Evolutionary conservation across 2,113 vertebrate genomes (phyloP).

Genomic region (Paradisaea rubra): DNA sequence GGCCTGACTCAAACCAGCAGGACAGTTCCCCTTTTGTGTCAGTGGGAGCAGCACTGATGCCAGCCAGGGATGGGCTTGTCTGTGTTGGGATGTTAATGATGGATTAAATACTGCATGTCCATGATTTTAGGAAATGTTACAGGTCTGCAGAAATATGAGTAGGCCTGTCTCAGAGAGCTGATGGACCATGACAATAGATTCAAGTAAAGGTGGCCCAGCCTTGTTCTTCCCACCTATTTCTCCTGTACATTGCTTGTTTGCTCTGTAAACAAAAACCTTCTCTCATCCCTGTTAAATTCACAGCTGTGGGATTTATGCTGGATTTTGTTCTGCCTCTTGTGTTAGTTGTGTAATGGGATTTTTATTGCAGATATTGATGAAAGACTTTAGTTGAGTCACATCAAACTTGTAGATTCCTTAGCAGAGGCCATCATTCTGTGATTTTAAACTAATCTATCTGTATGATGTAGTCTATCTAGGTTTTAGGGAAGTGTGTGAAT

Average conservation of each 20-base stretch:
- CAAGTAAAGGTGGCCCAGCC: background rate
- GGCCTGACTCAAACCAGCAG: background rate
- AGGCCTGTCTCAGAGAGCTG: background rate
- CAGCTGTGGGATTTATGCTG: background rate
- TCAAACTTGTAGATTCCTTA: background rate
- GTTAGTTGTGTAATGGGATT: background rate
- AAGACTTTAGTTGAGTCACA: background rate
- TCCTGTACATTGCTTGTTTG: background rate
- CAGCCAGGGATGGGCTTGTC: background rate
- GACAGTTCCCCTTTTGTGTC: background rate
- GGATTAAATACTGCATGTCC: background rate
- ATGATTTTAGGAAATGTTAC: background rate
- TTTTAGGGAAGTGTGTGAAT: accelerated
- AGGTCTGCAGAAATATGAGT: background rate
- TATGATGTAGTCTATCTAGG: background rate
- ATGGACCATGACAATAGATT: background rate
- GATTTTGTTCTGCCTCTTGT: background rate
- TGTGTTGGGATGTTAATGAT: background rate
- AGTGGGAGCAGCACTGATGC: background rate
- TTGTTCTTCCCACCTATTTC: background rate
- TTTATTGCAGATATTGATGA: background rate
- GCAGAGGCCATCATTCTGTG: background rate
- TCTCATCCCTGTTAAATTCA: background rate
- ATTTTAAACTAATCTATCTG: background rate
- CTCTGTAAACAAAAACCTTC: background rate